phyloP scores from a whole-genome alignment of 2,888 invertebrate species.

The Bugula neritina region DNA sequence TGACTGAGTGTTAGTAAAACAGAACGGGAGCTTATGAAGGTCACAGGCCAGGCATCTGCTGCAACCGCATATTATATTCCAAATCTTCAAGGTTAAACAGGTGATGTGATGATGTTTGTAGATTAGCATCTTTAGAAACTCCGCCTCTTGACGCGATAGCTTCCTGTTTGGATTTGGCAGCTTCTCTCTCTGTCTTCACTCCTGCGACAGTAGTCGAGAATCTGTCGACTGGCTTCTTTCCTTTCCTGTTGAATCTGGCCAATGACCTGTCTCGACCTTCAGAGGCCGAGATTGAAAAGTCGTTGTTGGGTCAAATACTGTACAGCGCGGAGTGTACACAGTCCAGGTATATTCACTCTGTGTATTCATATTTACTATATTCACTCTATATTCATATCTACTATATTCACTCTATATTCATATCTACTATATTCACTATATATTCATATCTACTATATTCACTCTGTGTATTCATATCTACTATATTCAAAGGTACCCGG shows the following conservation, averaged over 20 bases:
- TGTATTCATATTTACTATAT: background rate
- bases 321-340: constrained; percentile 13
- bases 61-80: too few species aligned
- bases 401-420: background rate
- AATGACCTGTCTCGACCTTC: background rate
- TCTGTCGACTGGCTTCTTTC: background rate
- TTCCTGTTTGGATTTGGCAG: constrained; percentile 8
- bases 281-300: constrained; percentile 8
- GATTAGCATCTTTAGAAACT: constrained; percentile 12
- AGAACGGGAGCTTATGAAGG: too few species aligned
- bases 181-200: background rate
- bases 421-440: background rate
- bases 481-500: constrained; percentile 3
- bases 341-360: background rate
- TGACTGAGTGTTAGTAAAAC: too few species aligned
- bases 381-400: too few species aligned
- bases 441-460: too few species aligned
- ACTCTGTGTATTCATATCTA: background rate
- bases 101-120: too few species aligned
- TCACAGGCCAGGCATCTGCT: too few species aligned
- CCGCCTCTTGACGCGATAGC: background rate
- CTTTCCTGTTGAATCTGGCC: background rate
- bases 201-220: constrained; percentile 11
- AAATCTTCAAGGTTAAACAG: too few species aligned
- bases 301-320: constrained; percentile 7